Percentiles rank a stretch among this genome's conserved stretches.
These are phyloP conservation scores for Drosophila chauvacae DNA, from an alignment of 1,140 invertebrate genomes.

Conservation along the genomic window DNA sequence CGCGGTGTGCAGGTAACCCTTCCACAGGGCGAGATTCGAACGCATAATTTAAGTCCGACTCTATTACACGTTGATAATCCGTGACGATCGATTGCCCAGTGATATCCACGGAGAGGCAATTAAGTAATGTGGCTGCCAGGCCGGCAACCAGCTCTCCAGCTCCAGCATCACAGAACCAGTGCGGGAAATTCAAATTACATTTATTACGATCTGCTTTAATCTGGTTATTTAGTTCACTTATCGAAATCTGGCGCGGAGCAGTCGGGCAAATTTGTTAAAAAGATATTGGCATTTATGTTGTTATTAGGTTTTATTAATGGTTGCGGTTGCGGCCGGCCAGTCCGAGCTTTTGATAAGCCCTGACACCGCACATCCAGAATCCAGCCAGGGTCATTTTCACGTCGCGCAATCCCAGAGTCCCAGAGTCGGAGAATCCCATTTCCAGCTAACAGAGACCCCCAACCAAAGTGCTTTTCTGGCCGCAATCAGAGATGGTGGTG, in stretches of 20 bases:
- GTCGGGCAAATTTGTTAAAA: conserved; percentile 57
- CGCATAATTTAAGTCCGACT: conserved; percentile 65
- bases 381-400: conserved; percentile 55
- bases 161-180: conserved; percentile 6
- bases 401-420: conserved; percentile 45
- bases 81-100: conserved; percentile 77
- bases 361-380: conserved; percentile 50
- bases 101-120: conserved; percentile 75
- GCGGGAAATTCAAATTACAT: conserved; percentile 76
- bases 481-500: conserved; percentile 45
- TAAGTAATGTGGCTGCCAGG: conserved; percentile 63
- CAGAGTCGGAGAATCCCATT: conserved; percentile 42
- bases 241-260: conserved; percentile 55
- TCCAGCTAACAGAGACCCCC: conserved; percentile 53
- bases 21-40: conserved; percentile 14
- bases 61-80: conserved; percentile 77
- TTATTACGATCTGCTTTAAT: conserved; percentile 71
- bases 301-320: conserved; percentile 80
- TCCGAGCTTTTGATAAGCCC: conserved; percentile 56
- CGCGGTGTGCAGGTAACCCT: conserved; percentile 33
- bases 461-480: conserved; percentile 9
- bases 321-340: conserved; percentile 46
- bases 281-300: conserved; percentile 74
- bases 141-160: conserved; percentile 1
- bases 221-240: conserved; percentile 77